Percentiles rank a stretch among this genome's conserved stretches.
Evolutionary conservation across 2,113 vertebrate genomes (phyloP).

Genomic region (Neopipo cinnamomea): DNA sequence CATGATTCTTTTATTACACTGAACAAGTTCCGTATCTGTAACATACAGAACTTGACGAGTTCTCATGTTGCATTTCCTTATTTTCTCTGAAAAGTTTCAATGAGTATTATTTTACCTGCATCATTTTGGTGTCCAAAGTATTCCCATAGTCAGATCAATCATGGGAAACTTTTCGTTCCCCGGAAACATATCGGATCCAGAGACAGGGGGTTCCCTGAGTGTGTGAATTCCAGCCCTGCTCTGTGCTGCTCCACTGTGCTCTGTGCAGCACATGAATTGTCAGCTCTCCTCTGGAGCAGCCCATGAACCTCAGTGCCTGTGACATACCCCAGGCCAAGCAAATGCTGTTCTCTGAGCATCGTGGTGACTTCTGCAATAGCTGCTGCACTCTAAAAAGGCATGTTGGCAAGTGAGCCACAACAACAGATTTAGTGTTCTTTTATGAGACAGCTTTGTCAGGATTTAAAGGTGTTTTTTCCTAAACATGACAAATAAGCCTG

Average conservation of each 20-base stretch:
- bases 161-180: conserved; percentile 14
- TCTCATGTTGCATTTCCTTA: conserved; percentile 59
- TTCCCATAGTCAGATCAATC: conserved; percentile 40
- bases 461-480: conserved; percentile 11
- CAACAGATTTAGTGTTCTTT: not conserved
- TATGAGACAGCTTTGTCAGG: not conserved
- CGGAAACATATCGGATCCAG: not conserved
- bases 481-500: conserved; percentile 3
- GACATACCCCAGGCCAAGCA: not conserved
- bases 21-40: conserved; percentile 35
- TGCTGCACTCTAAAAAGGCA: not conserved
- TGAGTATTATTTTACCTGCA: conserved; percentile 61
- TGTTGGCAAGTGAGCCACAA: not conserved
- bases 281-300: not conserved
- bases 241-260: not conserved
- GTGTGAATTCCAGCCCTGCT: not conserved
- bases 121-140: not conserved
- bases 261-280: accelerated
- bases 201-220: not conserved
- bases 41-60: conserved; percentile 29
- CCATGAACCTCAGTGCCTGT: not conserved
- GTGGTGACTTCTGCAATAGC: not conserved
- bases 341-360: not conserved
- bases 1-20: conserved; percentile 67
- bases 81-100: conserved; percentile 41